Base-by-base conservation (phyloP, 2,888 invertebrate species). In the Eristalis arbustorum region DNA sequence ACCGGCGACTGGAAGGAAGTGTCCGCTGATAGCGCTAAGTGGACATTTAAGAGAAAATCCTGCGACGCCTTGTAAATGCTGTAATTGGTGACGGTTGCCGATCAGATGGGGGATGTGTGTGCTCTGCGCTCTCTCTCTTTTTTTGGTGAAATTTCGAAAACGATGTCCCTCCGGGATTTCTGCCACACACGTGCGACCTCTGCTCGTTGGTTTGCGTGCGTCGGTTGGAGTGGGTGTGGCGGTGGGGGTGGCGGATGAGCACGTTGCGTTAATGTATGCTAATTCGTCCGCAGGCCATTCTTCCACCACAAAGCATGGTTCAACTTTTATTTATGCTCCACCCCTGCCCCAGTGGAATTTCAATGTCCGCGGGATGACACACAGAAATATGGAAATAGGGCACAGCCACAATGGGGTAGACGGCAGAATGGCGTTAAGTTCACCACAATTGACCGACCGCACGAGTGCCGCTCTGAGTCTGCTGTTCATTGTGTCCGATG, bases 351-450 rank as follows among this genome's bases (percentile, higher is more conserved):
- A n/a, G 57, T 63, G 68, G 40, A 73, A 79, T 56, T 68, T n/a
- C 14, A 73, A 69, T 63, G 37, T 62, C 49, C 77, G 8, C 37
- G 56, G 57, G 69, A 34, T 23, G 37, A 23, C 3, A 8, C 3
- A 8, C 49, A 49, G 8, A 49, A 49, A 49, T 49, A 49, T 49
- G 49, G 18, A 49, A 23, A 13, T 37, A 37, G 22, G 13, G 31
- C 40, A 64, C 42, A 22, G 14, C 23, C 13, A 18, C 25, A 34
- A 18, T 67, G 34, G 61, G 61, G 42, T 49, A n/a, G 59, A 61
- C 79, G 56, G 62, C 67, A 49, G 18, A 49, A 49, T 49, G 49
- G 61, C 67, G 73, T 73, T 73, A 67, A 79, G 67, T 79, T 78
- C 61, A 56, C 59, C 59, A 66, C 59, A 72, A 64, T 66, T 72